Evolutionary conservation across 1,140 invertebrate species (phyloP), one percentile per base, ranked within the genome.

Genomic region (Sycophila sp.): DNA sequence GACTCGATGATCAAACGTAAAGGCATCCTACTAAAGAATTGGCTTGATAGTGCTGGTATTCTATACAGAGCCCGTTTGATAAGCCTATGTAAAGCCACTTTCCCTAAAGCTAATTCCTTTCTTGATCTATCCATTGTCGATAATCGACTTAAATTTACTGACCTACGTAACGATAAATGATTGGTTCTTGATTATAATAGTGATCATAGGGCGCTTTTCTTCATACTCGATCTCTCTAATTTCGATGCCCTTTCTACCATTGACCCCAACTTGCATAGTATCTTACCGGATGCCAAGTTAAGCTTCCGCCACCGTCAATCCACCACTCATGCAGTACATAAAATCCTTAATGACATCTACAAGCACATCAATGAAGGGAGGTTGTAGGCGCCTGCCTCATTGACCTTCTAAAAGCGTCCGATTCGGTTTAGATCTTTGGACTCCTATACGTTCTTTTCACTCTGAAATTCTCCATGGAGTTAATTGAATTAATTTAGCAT

Each of bases 271-370:
- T 38, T 38, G 3, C 72, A 72, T 8, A 65, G 75, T 13, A 70
- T 79, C 15, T 72, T 81, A 2, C 62, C 77, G 2, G 51, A 77
- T 17, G 13, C 26, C 4, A 69, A 75, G 40, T 75, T 68, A 28
- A 72, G 72, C 0, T 76, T 76, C 28, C 69, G 55, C 28, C 36
- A 56, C 22, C 47, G 58, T 8, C 74, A 73, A 11, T 75, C 74
- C 1, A 73, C 74, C 13, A 36, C 60, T 1, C 74, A 75, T 28
- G 74, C 74, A 6, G 24, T 73, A 11, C 24, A 51, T 17, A 63
- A 67, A 6, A 17, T 76, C 0, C 32, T 32, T 2, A 59, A 59
- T 1, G 59, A 71, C 11, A 71, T 42, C 3, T n/a, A n/a, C n/a
- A n/a, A n/a, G n/a, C n/a, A n/a, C n/a, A n/a, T n/a, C n/a, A n/a